Percentiles rank a stretch among this genome's conserved stretches.
Evolutionary conservation across 2,797 vertebrate genomes (phyloP).

Genomic region (Parauchenoglanis ngamensis): DNA sequence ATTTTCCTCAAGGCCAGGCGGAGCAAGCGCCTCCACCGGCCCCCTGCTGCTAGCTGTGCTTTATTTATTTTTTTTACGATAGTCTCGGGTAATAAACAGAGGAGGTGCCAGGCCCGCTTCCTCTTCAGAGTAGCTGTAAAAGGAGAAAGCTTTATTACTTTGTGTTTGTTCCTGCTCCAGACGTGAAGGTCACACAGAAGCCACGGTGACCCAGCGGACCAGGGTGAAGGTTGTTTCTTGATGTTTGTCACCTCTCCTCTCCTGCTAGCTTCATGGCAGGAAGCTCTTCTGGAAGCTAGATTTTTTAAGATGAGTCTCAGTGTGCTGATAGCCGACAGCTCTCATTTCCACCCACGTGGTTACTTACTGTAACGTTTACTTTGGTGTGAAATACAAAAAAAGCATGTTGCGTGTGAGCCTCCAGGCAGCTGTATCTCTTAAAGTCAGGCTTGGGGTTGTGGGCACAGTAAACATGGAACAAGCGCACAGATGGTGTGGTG

Average conservation of each 20-base stretch:
- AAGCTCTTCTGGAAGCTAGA: neutral
- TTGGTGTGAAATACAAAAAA: slow-evolving; percentile 18
- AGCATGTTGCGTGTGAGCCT: slow-evolving; percentile 15
- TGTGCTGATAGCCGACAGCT: neutral
- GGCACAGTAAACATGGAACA: slow-evolving; percentile 24
- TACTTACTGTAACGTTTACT: neutral
- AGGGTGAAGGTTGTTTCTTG: slow-evolving; percentile 25
- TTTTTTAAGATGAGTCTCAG: neutral
- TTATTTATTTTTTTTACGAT: slow-evolving; percentile 41
- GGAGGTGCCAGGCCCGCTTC: slow-evolving; percentile 57
- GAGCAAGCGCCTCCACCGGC: slow-evolving; percentile 23
- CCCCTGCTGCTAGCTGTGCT: slow-evolving; percentile 25
- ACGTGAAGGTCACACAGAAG: slow-evolving; percentile 64
- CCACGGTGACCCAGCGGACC: slow-evolving; percentile 49
- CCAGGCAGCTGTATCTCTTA: slow-evolving; percentile 45
- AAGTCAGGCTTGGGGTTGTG: slow-evolving; percentile 24
- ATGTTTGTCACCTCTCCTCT: slow-evolving; percentile 8
- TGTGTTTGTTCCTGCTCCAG: slow-evolving; percentile 61
- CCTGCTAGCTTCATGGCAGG: neutral
- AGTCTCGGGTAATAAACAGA: slow-evolving; percentile 43
- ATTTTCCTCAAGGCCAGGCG: slow-evolving; percentile 44
- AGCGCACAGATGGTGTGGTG: slow-evolving; percentile 40
- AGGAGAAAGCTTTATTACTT: slow-evolving; percentile 53
- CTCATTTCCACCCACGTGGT: neutral
- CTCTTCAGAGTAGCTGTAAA: slow-evolving; percentile 65